Percentiles rank a stretch among this genome's conserved stretches.
Conservation (phyloP, 2,888 invertebrate species). For the Cenopis cana region DNA sequence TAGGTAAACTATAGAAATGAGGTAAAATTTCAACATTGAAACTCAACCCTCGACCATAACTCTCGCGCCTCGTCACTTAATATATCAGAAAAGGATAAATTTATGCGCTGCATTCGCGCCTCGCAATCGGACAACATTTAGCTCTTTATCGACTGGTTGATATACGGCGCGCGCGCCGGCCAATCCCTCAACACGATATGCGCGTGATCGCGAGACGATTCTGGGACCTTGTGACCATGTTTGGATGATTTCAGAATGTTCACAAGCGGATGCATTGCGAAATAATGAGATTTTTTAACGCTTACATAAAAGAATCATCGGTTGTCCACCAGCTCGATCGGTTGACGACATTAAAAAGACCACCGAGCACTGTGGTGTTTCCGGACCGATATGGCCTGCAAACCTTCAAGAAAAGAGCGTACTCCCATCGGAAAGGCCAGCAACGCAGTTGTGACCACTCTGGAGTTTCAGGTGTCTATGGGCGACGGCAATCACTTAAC, state of each 20-base stretch:
- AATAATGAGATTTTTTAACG: no score
- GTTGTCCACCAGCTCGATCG: no score
- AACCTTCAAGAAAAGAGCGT: no score
- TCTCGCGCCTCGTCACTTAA: conserved; percentile 71
- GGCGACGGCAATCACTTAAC: no score
- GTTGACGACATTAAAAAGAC: no score
- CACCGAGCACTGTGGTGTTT: no score
- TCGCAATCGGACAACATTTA: conserved; percentile 82
- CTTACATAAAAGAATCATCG: no score
- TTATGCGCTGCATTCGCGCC: conserved; percentile 75
- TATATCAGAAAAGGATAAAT: conserved; percentile 81
- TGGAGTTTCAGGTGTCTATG: no score
- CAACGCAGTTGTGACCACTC: no score
- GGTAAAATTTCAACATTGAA: conserved; percentile 21
- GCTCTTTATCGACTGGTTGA: conserved; percentile 83
- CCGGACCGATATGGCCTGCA: no score
- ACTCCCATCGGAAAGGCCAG: no score
- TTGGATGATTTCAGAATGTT: not conserved
- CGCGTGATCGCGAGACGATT: conserved; percentile 63
- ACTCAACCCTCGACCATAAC: conserved; percentile 59
- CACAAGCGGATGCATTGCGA: not conserved
- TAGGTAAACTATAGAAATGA: not conserved
- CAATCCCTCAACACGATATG: conserved; percentile 83
- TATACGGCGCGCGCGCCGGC: conserved; percentile 69
- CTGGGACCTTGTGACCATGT: conserved; percentile 51